A percentile compares a stretch with the other conserved stretches of the same genome.
These are phyloP conservation scores for Sebastes steindachneri DNA, from an alignment of 2,797 vertebrate genomes.

Conservation along the genomic window DNA sequence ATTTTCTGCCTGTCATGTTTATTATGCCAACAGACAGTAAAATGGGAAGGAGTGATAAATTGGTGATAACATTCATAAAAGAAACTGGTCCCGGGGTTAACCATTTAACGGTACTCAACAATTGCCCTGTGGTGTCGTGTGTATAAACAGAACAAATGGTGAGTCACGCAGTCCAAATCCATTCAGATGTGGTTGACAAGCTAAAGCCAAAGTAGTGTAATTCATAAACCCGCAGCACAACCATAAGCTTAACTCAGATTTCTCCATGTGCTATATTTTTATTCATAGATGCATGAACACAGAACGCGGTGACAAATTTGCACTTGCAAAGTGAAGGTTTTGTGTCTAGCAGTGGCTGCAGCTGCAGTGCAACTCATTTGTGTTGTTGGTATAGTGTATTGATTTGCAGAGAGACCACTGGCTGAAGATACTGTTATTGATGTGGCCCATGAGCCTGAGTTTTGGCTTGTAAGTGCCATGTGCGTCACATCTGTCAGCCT, in stretches of 20 bases:
- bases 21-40: neutral
- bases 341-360: neutral
- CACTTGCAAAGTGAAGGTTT: neutral
- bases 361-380: slow-evolving; percentile 1
- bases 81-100: slow-evolving; percentile 12
- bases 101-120: neutral
- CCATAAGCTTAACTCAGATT: neutral
- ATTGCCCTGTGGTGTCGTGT: neutral
- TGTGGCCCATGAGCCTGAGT: neutral
- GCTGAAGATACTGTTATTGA: slow-evolving; percentile 28
- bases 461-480: slow-evolving; percentile 3
- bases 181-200: slow-evolving; percentile 5
- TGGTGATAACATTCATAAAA: neutral
- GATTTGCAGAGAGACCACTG: slow-evolving; percentile 8
- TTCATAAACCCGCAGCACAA: neutral
- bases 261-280: neutral
- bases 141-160: neutral
- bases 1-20: neutral
- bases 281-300: neutral
- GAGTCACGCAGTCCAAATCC: neutral
- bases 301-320: neutral
- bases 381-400: slow-evolving; percentile 6
- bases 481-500: slow-evolving; percentile 7
- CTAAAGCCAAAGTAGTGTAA: neutral
- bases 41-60: slow-evolving; percentile 1